These are phyloP conservation scores for Cosmorhoe ocellata DNA, from an alignment of 2,888 invertebrate species.

Conservation along the genomic window DNA sequence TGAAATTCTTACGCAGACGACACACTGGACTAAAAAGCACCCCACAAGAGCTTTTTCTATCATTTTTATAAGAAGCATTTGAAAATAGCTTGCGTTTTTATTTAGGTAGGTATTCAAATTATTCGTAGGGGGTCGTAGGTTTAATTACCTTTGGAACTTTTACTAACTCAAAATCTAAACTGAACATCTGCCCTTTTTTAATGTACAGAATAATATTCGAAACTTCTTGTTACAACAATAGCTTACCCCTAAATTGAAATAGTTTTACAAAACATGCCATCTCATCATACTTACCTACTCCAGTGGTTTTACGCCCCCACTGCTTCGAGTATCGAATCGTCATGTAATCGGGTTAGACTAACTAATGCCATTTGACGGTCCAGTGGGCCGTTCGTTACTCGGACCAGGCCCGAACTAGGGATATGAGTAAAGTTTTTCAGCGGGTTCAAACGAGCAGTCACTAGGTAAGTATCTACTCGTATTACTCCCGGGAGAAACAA, in stretches of 20 bases:
- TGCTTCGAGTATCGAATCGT: slow-evolving; percentile 40
- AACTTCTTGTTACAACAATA: slow-evolving; percentile 1
- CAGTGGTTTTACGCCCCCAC: slow-evolving; percentile 37
- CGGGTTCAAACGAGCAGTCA: background rate
- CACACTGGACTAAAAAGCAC: no score
- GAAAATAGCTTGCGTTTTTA: no score
- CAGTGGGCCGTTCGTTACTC: slow-evolving; percentile 37
- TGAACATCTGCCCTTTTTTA: background rate
- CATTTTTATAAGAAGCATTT: no score
- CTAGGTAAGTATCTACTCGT: background rate
- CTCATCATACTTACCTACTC: slow-evolving; percentile 43
- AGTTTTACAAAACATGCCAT: slow-evolving; percentile 27
- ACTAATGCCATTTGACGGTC: slow-evolving; percentile 63
- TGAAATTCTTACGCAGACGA: no score
- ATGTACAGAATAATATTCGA: background rate
- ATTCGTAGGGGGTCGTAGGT: no score
- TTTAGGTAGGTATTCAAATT: no score
- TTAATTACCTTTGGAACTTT: no score
- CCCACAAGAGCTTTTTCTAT: no score
- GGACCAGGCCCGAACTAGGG: slow-evolving; percentile 26
- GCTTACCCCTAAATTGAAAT: slow-evolving; percentile 18
- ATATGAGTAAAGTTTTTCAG: background rate
- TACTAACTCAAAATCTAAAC: background rate
- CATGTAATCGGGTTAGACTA: slow-evolving; percentile 63
- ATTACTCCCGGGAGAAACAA: background rate